phyloP scores from a whole-genome alignment of 2,888 invertebrate genomes.

The Prosapia bicincta region DNA sequence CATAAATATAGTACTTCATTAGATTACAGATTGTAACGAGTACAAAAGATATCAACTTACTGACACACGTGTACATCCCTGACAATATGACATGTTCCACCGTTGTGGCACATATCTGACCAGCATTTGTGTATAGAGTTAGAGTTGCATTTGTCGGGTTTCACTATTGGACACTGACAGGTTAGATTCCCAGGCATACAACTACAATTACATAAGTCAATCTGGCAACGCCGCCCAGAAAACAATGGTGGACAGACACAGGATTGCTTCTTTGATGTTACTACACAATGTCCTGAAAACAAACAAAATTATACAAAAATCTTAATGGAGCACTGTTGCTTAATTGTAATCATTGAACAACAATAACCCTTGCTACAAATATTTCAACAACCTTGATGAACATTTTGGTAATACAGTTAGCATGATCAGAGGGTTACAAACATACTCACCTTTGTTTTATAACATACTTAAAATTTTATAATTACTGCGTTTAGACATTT shows the following conservation, averaged over 20 bases:
- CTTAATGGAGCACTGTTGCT: too few relatives aligned
- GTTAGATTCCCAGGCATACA: constrained; percentile 38
- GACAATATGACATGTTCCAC: constrained; percentile 53
- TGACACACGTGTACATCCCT: constrained; percentile 51
- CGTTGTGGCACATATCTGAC: constrained; percentile 51
- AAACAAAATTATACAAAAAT: too few relatives aligned
- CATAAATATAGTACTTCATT: too few relatives aligned
- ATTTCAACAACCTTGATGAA: too few relatives aligned
- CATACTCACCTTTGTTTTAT: too few relatives aligned
- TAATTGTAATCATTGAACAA: too few relatives aligned
- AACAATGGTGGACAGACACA: constrained; percentile 50
- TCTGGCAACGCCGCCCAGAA: constrained; percentile 52
- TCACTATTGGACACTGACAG: constrained; percentile 37
- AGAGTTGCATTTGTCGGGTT: constrained; percentile 28
- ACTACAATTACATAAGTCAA: constrained; percentile 50
- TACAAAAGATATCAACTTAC: constrained; percentile 34
- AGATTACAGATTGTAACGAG: too few relatives aligned
- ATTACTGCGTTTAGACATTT: too few relatives aligned
- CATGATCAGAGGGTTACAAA: too few relatives aligned
- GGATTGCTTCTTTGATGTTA: constrained; percentile 45
- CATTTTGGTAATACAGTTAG: too few relatives aligned
- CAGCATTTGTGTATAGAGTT: constrained; percentile 26
- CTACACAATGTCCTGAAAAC: constrained; percentile 43
- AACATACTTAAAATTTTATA: too few relatives aligned
- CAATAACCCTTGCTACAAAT: too few relatives aligned